Percentiles rank a stretch among this genome's conserved stretches.
These are phyloP conservation scores for Ambastaia sidthimunki DNA, from an alignment of 2,797 vertebrate genomes.

Conservation along the genomic window DNA sequence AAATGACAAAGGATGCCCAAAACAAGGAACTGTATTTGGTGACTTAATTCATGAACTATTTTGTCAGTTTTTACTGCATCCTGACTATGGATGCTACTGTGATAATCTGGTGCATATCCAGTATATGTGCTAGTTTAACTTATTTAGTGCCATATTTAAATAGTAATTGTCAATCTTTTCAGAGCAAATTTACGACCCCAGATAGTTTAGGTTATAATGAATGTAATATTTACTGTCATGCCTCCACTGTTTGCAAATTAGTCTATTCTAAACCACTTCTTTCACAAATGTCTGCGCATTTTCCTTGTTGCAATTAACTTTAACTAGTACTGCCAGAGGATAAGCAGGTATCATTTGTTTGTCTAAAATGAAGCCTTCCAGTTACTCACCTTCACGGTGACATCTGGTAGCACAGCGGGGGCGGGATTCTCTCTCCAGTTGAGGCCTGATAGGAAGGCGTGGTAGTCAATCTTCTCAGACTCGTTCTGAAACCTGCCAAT, in stretches of 20 bases:
- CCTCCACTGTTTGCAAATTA: too few relatives aligned
- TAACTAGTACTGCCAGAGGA: neutral
- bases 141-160: too few relatives aligned
- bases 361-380: neutral
- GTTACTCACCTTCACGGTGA: slow-evolving; percentile 77
- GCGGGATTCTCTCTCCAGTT: slow-evolving; percentile 84
- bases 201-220: too few relatives aligned
- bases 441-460: slow-evolving; percentile 79
- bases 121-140: too few relatives aligned
- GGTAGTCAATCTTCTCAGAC: slow-evolving; percentile 82
- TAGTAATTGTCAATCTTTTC: too few relatives aligned
- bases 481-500: slow-evolving; percentile 80
- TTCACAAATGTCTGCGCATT: neutral
- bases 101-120: neutral
- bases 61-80: neutral
- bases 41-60: neutral
- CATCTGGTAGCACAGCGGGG: slow-evolving; percentile 63
- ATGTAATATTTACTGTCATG: too few relatives aligned
- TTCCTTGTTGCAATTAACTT: neutral
- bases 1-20: slow-evolving; percentile 34
- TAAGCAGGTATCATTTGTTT: neutral
- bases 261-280: neutral
- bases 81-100: neutral
- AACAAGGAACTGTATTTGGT: slow-evolving; percentile 19
- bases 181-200: too few relatives aligned